Percentiles rank a stretch among this genome's conserved stretches.
These are phyloP conservation scores for Trogon surrucura DNA, from an alignment of 2,113 vertebrate genomes.

Conservation along the genomic window DNA sequence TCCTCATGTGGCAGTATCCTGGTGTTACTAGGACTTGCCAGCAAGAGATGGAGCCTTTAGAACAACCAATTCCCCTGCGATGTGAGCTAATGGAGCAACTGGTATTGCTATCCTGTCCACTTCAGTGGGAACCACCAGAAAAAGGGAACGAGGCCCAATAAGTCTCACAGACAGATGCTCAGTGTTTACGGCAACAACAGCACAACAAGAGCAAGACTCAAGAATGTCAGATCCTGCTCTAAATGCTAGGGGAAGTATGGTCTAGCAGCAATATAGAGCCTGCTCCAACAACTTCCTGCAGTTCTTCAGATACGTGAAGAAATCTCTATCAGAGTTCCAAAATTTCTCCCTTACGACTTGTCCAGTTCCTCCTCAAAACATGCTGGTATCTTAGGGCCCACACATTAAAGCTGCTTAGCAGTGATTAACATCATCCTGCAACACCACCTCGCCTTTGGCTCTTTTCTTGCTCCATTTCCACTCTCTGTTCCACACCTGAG, in stretches of 20 bases:
- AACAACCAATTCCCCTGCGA: not conserved
- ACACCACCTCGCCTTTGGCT: not conserved
- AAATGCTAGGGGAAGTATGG: accelerated
- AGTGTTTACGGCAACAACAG: not conserved
- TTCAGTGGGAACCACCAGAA: not conserved
- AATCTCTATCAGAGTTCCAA: not conserved
- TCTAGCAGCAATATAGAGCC: not conserved
- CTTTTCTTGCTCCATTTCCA: not conserved
- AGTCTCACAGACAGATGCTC: not conserved
- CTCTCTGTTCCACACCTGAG: not conserved
- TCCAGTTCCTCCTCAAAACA: not conserved
- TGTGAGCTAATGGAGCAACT: not conserved
- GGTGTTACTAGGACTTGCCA: not conserved
- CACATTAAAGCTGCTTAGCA: not conserved
- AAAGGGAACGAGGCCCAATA: not conserved
- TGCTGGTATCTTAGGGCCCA: not conserved
- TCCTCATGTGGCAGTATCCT: not conserved
- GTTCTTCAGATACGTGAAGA: not conserved
- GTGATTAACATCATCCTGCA: not conserved
- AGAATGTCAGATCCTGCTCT: not conserved
- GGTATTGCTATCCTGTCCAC: not conserved
- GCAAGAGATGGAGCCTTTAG: not conserved
- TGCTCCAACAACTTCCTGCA: not conserved
- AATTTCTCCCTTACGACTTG: not conserved
- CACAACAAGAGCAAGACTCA: not conserved